A percentile compares a stretch with the other conserved stretches of the same genome.
Evolutionary conservation across 2,888 invertebrate species (phyloP).

Genomic region (Eristalis tenax): DNA sequence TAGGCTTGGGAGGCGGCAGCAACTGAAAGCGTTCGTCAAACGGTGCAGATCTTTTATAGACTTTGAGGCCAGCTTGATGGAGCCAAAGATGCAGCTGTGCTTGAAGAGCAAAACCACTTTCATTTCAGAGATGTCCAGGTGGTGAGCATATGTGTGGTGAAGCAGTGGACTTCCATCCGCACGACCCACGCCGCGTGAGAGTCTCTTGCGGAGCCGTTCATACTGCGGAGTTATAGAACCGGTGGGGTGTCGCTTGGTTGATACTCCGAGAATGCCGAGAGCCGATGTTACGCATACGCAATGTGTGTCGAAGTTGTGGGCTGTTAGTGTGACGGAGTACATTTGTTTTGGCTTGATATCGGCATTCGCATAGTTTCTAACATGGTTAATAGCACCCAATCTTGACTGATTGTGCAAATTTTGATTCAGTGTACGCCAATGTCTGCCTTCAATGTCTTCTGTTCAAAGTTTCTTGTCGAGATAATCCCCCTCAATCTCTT

Average conservation of each 20-base stretch:
- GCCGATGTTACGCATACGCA: not conserved
- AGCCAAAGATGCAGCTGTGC: conserved; percentile 44
- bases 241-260: not conserved
- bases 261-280: not conserved
- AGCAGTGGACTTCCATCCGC: not conserved
- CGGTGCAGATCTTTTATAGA: conserved; percentile 61
- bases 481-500: too few relatives aligned
- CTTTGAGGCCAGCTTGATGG: conserved; percentile 2
- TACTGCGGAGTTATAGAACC: not conserved
- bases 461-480: too few relatives aligned
- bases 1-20: conserved; percentile 15
- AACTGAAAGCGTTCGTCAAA: conserved; percentile 40
- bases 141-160: not conserved
- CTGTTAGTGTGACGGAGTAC: not conserved
- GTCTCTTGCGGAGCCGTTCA: not conserved
- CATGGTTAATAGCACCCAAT: too few relatives aligned
- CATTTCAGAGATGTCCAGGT: conserved; percentile 53
- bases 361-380: too few relatives aligned
- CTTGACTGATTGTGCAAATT: too few relatives aligned
- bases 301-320: not conserved
- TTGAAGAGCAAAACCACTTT: conserved; percentile 44
- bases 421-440: too few relatives aligned
- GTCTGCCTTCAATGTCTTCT: too few relatives aligned
- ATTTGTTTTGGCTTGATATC: not conserved
- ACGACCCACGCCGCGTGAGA: not conserved